phyloP scores from a whole-genome alignment of 2,113 vertebrate genomes.

The Apus apus region DNA sequence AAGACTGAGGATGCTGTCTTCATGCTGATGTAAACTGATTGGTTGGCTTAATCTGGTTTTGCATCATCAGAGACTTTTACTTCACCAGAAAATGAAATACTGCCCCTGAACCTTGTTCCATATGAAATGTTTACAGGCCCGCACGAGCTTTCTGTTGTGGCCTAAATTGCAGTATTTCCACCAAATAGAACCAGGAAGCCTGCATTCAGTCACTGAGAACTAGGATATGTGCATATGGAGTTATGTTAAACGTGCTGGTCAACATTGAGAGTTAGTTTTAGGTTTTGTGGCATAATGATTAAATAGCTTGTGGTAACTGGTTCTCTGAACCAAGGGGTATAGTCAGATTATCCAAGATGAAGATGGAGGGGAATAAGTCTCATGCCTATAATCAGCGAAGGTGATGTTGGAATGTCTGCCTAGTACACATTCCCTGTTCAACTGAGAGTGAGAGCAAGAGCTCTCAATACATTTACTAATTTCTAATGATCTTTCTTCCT shows the following conservation, averaged over 20 bases:
- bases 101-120: neutral
- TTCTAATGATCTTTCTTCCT: neutral
- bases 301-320: neutral
- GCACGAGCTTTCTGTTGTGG: neutral
- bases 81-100: neutral
- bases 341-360: neutral
- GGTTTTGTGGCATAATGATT: neutral
- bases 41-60: neutral
- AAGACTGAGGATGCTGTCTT: neutral
- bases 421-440: neutral
- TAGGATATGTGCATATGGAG: fast-evolving
- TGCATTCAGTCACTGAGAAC: neutral
- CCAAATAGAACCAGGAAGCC: neutral
- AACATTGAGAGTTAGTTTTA: neutral
- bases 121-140: neutral
- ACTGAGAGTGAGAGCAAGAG: neutral
- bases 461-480: neutral
- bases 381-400: neutral
- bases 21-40: neutral
- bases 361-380: neutral
- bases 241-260: neutral
- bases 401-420: neutral
- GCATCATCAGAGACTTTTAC: neutral
- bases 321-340: neutral
- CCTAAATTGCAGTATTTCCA: neutral